Conservation (phyloP, 2,888 invertebrate species). For the Ramazzottius varieornatus region DNA sequence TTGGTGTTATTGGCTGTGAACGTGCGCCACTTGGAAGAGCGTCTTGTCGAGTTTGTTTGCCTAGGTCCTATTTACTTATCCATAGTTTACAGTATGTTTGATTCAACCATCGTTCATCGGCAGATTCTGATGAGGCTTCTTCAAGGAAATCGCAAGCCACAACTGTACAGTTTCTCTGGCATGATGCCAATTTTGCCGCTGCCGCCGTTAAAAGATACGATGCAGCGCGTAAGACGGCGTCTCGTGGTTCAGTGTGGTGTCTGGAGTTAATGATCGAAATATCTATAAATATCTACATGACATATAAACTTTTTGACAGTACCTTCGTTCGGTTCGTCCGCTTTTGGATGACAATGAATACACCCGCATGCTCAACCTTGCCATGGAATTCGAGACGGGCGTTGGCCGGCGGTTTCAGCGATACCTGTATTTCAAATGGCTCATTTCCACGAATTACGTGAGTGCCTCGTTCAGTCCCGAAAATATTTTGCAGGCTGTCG, state of each 20-base stretch:
- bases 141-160: constrained; percentile 53
- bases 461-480: too few relatives aligned
- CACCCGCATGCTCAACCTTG: constrained; percentile 48
- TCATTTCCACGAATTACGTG: constrained; percentile 37
- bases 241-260: too few relatives aligned
- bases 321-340: constrained; percentile 68
- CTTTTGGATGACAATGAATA: constrained; percentile 53
- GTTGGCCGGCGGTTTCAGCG: constrained; percentile 74
- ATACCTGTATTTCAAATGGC: constrained; percentile 77
- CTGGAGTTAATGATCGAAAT: too few relatives aligned
- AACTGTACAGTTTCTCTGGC: constrained; percentile 84
- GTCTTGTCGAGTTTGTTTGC: too few relatives aligned
- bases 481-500: too few relatives aligned
- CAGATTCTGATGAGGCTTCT: constrained; percentile 45
- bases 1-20: too few relatives aligned
- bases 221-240: constrained; percentile 53
- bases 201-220: constrained; percentile 61
- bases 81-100: too few relatives aligned
- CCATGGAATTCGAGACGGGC: constrained; percentile 56
- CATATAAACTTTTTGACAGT: constrained; percentile 41
- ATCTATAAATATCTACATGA: too few relatives aligned
- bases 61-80: too few relatives aligned
- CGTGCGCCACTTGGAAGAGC: too few relatives aligned
- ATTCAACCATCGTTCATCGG: too few relatives aligned
- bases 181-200: constrained; percentile 75